Evolutionary conservation across 2,113 vertebrate genomes (phyloP).

Genomic region (Phrynosoma platyrhinos): DNA sequence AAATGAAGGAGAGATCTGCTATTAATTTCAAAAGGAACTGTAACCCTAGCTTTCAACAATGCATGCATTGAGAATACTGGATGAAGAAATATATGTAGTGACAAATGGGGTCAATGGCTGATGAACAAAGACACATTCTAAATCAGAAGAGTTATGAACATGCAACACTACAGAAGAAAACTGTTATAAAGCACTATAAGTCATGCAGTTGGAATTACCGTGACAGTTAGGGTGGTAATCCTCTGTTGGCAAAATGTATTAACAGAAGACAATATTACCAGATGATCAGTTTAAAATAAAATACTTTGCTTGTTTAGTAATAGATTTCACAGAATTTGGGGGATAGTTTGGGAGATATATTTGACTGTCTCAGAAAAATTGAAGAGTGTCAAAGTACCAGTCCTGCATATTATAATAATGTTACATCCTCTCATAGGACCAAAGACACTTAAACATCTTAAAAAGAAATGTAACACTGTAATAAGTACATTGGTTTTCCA

Average conservation of each 20-base stretch:
- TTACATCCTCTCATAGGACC: neutral
- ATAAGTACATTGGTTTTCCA: neutral
- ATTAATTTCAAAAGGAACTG: conserved; percentile 46
- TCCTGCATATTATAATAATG: neutral
- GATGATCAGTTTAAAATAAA: conserved; percentile 57
- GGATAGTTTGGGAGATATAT: conserved; percentile 1
- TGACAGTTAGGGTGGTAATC: conserved; percentile 98
- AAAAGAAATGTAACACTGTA: neutral
- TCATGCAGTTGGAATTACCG: conserved; percentile 89
- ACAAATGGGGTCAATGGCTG: conserved; percentile 30
- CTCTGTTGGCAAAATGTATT: conserved; percentile 89
- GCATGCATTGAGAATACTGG: neutral
- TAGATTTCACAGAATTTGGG: conserved; percentile 41
- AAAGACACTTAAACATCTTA: conserved; percentile 4
- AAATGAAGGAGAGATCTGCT: conserved; percentile 35
- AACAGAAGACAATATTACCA: conserved; percentile 80
- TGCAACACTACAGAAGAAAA: conserved; percentile 57
- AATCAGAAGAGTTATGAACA: conserved; percentile 52
- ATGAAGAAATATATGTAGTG: conserved; percentile 4
- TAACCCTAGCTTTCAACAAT: conserved; percentile 43
- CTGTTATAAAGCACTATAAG: conserved; percentile 54
- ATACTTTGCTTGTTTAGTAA: conserved; percentile 57
- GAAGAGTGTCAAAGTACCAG: neutral
- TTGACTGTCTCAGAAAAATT: neutral
- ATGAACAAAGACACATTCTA: conserved; percentile 39